phyloP scores from a whole-genome alignment of 2,888 invertebrate species.

The Podotricha telesiphe region DNA sequence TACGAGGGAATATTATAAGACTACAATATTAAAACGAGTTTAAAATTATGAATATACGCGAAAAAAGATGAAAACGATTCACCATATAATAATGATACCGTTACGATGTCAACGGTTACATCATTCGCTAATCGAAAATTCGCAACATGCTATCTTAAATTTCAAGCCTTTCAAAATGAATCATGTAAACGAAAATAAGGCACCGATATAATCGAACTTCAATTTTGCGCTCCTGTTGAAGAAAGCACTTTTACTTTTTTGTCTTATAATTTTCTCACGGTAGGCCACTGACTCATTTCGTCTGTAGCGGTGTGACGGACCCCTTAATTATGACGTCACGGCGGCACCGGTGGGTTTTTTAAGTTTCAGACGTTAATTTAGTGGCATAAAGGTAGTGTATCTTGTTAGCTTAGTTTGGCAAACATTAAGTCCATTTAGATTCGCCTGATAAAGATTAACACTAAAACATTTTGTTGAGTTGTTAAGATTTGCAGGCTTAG shows the following conservation, averaged over 20 bases:
- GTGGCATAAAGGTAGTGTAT: constrained; percentile 64
- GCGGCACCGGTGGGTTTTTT: constrained; percentile 59
- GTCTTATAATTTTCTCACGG: constrained; percentile 71
- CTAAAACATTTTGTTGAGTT: constrained; percentile 45
- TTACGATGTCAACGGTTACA: constrained; percentile 60
- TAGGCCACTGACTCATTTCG: constrained; percentile 64
- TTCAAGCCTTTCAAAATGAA: constrained; percentile 74
- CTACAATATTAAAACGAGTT: constrained; percentile 14
- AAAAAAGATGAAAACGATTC: constrained; percentile 24
- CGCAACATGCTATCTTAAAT: constrained; percentile 70
- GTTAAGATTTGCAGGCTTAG: constrained; percentile 34
- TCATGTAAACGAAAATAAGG: constrained; percentile 69
- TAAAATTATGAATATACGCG: constrained; percentile 20
- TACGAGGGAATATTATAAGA: constrained; percentile 3
- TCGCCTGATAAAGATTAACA: constrained; percentile 44
- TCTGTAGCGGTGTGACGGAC: constrained; percentile 57
- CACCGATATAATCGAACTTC: constrained; percentile 67
- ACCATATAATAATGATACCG: constrained; percentile 37
- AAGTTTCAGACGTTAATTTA: constrained; percentile 65
- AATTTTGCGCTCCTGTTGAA: constrained; percentile 73
- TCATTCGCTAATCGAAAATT: constrained; percentile 76
- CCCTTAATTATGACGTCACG: constrained; percentile 79
- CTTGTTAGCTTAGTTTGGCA: constrained; percentile 54
- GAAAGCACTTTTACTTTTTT: constrained; percentile 82
- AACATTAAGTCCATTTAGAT: constrained; percentile 49